Base-by-base conservation (phyloP, 2,797 vertebrate genomes). In the Stomatorhinus walkeri region DNA sequence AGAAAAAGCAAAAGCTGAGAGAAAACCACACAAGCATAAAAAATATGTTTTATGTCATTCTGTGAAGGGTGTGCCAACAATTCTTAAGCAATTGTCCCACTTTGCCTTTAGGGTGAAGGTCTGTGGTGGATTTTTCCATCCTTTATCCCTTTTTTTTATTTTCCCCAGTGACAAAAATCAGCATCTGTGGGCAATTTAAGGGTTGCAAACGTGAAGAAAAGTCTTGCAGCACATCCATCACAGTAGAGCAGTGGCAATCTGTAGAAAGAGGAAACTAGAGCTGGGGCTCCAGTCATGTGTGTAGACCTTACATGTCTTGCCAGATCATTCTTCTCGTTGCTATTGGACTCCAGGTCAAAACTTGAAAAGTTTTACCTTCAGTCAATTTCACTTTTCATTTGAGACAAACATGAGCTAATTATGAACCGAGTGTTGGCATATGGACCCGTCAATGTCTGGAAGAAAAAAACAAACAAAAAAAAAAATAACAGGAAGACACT, bases 181-280 rank as follows among this genome's bases (percentile, higher is more conserved):
- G 91, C 93, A 94, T 95, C 94, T 94, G 94, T 92, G 91, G 94
- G 91, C 91, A 94, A 95, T 95, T 94, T 89, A 83, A 64, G 76
- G 54, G 79, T 46, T 89, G 54, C 28, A 59, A 59, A 87, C 72
- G 64, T 24, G 32, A 16, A 87, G 72, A 84, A 89, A 84, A 88
- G 43, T 43, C 89, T 59, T 61, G 54, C 40, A 87, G 59, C 40
- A 94, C 90, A 90, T 89, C 92, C 89, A 92, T 92, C 91, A 94
- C 92, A 92, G 90, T 91, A 90, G 92, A 89, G 91, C 89, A 91
- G 92, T 91, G 19, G 91, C 24, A 43, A 91, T 93, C 91, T 93
- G 87, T 93, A 94, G 46, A 91, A 91, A 94, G 89, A 89, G 91
- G 92, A 92, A 91, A 92, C 92, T 91, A 93, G 91, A 89, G 32